These are phyloP conservation scores for Steinernema scapterisci DNA, from an alignment of 2,888 invertebrate species.

Conservation along the genomic window DNA sequence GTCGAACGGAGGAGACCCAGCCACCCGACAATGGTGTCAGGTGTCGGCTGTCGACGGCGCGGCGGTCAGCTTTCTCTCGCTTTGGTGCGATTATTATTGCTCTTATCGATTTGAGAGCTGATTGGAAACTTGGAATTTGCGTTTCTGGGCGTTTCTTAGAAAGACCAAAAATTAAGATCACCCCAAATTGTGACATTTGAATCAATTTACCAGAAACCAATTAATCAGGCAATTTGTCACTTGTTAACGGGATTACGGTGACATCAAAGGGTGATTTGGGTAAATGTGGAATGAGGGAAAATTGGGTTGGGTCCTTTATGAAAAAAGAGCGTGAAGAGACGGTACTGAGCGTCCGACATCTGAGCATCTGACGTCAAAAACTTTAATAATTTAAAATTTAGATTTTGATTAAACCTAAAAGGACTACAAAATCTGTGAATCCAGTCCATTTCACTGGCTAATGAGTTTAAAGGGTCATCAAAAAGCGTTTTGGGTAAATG, in stretches of 20 bases:
- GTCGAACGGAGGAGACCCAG: slow-evolving; percentile 1
- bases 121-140: background rate
- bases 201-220: background rate
- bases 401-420: too few relatives aligned
- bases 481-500: too few relatives aligned
- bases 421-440: too few relatives aligned
- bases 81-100: slow-evolving; percentile 17
- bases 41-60: slow-evolving; percentile 16
- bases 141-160: background rate
- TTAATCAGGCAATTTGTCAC: background rate
- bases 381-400: too few relatives aligned
- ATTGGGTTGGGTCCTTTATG: too few relatives aligned
- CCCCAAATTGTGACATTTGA: background rate
- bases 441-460: too few relatives aligned
- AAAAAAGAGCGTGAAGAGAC: too few relatives aligned
- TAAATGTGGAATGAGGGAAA: too few relatives aligned
- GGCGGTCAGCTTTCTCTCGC: background rate
- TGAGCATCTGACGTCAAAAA: too few relatives aligned
- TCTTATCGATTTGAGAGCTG: slow-evolving; percentile 1
- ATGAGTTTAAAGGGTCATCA: too few relatives aligned
- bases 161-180: too few relatives aligned
- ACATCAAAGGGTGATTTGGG: background rate
- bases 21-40: slow-evolving; percentile 4
- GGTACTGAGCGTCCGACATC: too few relatives aligned
- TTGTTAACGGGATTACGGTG: slow-evolving; percentile 1